Percentiles rank a stretch among this genome's conserved stretches.
These are phyloP conservation scores for Leptinotarsa juncta DNA, from an alignment of 2,888 invertebrate genomes.

Conservation along the genomic window DNA sequence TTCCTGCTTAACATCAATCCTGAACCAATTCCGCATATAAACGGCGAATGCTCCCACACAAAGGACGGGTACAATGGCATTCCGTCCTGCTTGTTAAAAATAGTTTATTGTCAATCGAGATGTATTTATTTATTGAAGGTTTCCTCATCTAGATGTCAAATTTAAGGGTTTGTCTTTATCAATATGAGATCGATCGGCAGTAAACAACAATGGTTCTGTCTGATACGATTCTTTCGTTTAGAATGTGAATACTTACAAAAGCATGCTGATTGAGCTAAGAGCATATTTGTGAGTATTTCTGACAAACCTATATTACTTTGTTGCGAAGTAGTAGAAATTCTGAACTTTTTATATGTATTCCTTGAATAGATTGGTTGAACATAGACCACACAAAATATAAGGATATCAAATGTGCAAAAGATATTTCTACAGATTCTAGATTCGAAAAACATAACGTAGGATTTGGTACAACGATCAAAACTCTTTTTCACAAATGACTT, in stretches of 20 bases:
- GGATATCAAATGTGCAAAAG: too few species aligned
- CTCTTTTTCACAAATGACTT: too few species aligned
- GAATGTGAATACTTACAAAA: slow-evolving; percentile 30
- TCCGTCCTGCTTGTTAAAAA: slow-evolving; percentile 56
- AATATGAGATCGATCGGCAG: slow-evolving; percentile 39
- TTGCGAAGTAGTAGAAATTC: too few species aligned
- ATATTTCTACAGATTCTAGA: too few species aligned
- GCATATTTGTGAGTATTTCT: not conserved
- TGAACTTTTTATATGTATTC: too few species aligned
- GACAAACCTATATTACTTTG: not conserved
- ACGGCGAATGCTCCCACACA: slow-evolving; percentile 33
- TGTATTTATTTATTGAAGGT: slow-evolving; percentile 45
- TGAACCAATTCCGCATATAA: slow-evolving; percentile 28
- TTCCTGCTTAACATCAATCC: slow-evolving; percentile 5
- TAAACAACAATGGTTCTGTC: slow-evolving; percentile 45
- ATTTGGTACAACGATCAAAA: too few species aligned
- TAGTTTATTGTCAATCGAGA: slow-evolving; percentile 54
- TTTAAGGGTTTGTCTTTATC: slow-evolving; percentile 51
- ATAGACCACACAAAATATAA: too few species aligned
- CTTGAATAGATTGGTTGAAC: too few species aligned
- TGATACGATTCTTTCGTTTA: slow-evolving; percentile 39
- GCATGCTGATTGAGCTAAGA: not conserved
- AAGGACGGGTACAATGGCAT: slow-evolving; percentile 45
- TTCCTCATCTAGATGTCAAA: slow-evolving; percentile 48
- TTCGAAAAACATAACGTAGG: too few species aligned